These are phyloP conservation scores for Rattus norvegicus DNA, from an alignment of 2,113 vertebrate genomes.

Conservation along the genomic window DNA sequence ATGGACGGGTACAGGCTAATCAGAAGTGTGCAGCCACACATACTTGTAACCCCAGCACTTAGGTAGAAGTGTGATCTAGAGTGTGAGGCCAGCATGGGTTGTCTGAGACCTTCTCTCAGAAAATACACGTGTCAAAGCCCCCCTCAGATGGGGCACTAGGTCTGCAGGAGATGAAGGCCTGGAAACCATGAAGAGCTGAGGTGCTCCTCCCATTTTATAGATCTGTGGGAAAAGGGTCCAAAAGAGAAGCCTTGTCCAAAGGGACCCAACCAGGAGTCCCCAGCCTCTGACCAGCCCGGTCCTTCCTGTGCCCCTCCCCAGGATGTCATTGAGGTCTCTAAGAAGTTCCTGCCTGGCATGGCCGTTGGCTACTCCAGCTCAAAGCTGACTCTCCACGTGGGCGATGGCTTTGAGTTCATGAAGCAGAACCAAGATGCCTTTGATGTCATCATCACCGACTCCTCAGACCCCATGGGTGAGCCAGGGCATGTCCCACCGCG, in stretches of 20 bases:
- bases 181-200: background rate
- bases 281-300: background rate
- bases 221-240: background rate
- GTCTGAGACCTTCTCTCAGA: background rate
- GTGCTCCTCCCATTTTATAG: background rate
- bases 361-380: constrained; percentile 96
- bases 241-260: background rate
- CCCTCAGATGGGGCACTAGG: background rate
- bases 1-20: background rate
- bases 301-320: constrained; percentile 77
- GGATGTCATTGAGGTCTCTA: constrained; percentile 98
- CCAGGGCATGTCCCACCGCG: accelerated
- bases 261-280: background rate
- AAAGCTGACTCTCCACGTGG: constrained; percentile 95
- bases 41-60: background rate
- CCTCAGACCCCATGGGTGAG: constrained; percentile 98
- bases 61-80: background rate
- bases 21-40: too few species aligned
- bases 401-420: constrained; percentile 99
- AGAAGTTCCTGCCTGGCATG: constrained; percentile 97
- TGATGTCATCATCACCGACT: constrained; percentile 98
- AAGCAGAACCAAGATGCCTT: constrained; percentile 98
- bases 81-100: background rate
- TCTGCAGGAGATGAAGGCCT: too few species aligned
- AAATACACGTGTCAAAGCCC: background rate